Conservation (phyloP, 2,888 invertebrate species). For the Phyllotreta cruciferae region DNA sequence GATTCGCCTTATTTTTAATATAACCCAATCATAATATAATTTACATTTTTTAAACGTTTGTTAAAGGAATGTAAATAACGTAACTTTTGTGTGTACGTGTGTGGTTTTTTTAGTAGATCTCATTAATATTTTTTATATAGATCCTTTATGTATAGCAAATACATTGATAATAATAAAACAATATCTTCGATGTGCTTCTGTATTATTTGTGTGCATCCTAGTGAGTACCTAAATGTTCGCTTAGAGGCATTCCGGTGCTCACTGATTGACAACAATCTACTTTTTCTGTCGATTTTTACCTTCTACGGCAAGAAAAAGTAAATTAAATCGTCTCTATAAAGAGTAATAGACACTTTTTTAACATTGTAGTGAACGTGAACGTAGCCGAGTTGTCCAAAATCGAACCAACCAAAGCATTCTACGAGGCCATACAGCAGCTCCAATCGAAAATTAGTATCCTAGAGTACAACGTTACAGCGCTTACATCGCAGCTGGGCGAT, state of each 20-base stretch:
- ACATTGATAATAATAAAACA: too few relatives aligned
- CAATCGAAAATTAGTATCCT: conserved; percentile 54
- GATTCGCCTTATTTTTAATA: background rate
- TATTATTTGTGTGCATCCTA: conserved; percentile 19
- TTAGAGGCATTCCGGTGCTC: background rate
- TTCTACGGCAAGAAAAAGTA: background rate
- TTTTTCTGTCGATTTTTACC: too few relatives aligned
- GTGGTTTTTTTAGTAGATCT: conserved; percentile 25
- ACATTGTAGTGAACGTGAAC: conserved; percentile 48
- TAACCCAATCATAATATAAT: background rate
- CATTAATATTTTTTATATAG: conserved; percentile 26
- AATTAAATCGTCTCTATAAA: background rate
- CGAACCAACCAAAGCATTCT: conserved; percentile 47
- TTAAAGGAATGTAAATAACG: background rate
- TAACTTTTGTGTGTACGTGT: conserved; percentile 20
- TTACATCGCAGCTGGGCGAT: conserved; percentile 55
- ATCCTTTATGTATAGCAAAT: background rate
- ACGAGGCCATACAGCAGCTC: conserved; percentile 48
- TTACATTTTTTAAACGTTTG: background rate
- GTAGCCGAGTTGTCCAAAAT: conserved; percentile 45
- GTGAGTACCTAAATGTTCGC: conserved; percentile 1
- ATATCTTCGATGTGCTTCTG: conserved; percentile 23
- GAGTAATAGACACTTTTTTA: background rate
- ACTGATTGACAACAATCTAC: background rate
- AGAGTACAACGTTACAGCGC: conserved; percentile 54